A percentile compares a stretch with the other conserved stretches of the same genome.
These are phyloP conservation scores for Amblyjoppa fuscipennis DNA, from an alignment of 2,888 invertebrate species.

Conservation along the genomic window DNA sequence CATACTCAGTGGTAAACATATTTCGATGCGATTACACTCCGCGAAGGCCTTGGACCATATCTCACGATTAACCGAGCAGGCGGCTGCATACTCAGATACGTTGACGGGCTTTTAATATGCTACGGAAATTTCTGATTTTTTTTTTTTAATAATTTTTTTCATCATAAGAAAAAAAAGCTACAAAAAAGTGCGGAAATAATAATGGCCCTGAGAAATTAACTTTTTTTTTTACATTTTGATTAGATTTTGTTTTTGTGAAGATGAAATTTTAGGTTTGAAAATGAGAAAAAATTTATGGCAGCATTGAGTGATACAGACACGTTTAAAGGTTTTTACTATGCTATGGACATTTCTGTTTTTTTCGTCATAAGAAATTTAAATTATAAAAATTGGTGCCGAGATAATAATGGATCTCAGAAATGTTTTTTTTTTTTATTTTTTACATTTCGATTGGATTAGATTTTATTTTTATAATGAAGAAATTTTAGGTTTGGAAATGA, in stretches of 20 bases:
- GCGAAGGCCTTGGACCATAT: constrained; percentile 50
- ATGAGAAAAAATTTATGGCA: not conserved
- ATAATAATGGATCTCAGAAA: not conserved
- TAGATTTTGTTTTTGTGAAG: not conserved
- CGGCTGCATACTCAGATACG: not conserved
- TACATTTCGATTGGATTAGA: not conserved
- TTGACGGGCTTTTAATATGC: constrained; percentile 4
- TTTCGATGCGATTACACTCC: constrained; percentile 29
- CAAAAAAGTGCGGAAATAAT: not conserved
- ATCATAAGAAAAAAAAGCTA: not conserved
- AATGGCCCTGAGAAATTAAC: not conserved
- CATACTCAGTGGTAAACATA: constrained; percentile 13
- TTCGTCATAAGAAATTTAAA: not conserved
- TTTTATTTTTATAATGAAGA: not conserved
- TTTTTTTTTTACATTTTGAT: not conserved
- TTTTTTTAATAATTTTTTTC: not conserved
- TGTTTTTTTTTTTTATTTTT: not conserved
- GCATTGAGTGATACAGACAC: constrained; percentile 29
- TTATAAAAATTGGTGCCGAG: not conserved
- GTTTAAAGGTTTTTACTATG: no score
- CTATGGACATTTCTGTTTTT: no score
- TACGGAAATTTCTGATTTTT: not conserved
- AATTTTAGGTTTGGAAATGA: not conserved
- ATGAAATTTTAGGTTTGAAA: not conserved
- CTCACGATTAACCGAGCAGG: constrained; percentile 36